These are phyloP conservation scores for Drosophila navojoa DNA, from an alignment of 1,140 invertebrate species.

Conservation along the genomic window DNA sequence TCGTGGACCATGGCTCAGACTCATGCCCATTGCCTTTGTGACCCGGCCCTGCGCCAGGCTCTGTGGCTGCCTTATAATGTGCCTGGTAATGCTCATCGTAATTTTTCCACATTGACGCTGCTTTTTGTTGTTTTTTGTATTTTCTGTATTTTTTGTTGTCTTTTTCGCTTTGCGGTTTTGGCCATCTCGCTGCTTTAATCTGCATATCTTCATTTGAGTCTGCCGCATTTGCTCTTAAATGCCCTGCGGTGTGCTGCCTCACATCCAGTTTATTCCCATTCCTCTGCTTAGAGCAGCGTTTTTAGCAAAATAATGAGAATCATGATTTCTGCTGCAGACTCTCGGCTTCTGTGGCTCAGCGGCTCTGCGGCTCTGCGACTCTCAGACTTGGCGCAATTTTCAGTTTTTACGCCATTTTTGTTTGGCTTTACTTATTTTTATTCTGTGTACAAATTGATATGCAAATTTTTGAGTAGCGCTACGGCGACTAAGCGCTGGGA, in stretches of 20 bases:
- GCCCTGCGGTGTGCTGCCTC: slow-evolving; percentile 39
- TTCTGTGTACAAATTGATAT: slow-evolving; percentile 81
- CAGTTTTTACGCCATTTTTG: slow-evolving; percentile 74
- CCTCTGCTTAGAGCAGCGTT: slow-evolving; percentile 56
- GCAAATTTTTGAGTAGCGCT: slow-evolving; percentile 73
- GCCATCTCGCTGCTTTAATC: slow-evolving; percentile 79
- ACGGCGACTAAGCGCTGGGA: slow-evolving; percentile 9
- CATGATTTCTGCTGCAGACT: slow-evolving; percentile 74
- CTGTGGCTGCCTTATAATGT: slow-evolving; percentile 74
- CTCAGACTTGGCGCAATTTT: slow-evolving; percentile 55
- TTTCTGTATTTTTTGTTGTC: slow-evolving; percentile 1
- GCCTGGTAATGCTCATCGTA: slow-evolving; percentile 83
- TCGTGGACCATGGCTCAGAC: no score
- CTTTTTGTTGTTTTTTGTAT: slow-evolving; percentile 4
- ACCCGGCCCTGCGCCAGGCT: slow-evolving; percentile 24
- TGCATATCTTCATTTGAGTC: slow-evolving; percentile 83
- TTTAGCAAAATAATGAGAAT: slow-evolving; percentile 83
- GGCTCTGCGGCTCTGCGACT: slow-evolving; percentile 27
- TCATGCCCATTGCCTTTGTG: slow-evolving; percentile 55
- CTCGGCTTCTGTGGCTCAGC: neutral
- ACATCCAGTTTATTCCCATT: slow-evolving; percentile 7
- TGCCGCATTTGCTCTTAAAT: slow-evolving; percentile 76
- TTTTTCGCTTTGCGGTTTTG: slow-evolving; percentile 37
- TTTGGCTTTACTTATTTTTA: slow-evolving; percentile 1
- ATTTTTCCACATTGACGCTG: slow-evolving; percentile 83